Base-by-base conservation (phyloP, 2,888 invertebrate genomes). In the Athetis lepigone region DNA sequence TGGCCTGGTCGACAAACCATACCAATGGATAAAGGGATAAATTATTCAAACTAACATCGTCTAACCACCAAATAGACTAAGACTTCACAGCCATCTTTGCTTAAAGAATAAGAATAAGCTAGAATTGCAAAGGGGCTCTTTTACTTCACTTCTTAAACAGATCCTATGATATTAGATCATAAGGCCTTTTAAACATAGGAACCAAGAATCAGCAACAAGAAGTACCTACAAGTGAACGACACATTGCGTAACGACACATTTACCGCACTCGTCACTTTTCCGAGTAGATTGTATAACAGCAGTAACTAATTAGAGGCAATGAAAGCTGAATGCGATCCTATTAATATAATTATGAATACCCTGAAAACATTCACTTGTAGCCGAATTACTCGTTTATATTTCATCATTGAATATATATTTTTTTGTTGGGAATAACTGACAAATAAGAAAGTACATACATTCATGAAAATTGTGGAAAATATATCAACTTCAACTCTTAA, bases 321-420 rank as follows among this genome's bases (percentile, higher is more conserved):
- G 66, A 67, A 71, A 74, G 71, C 65, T 70, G 66, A 63, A 61
- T 63, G 18, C 42, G 52, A 69, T 77, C 60, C 58, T 47, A 77
- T 67, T 77, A 70, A n/a, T n/a, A n/a, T n/a, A n/a, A 77, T 76
- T 77, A 79, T 55, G 70, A 70, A 61, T 74, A 50, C 64, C 57
- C 75, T 69, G 69, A 61, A 66, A 74, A 67, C 77, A 58, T 78
- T 71, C 64, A 77, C 77, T 61, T 43, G 21, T 46, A 29, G 39
- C 65, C 58, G 62, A 70, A 66, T 65, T 71, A 58, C n/a, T n/a
- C n/a, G n/a, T n/a, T n/a, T 59, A 56, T 55, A 69, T 79, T 80
- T 75, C 72, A 25, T 70, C 77, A 75, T 50, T 65, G 78, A 78
- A 79, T 77, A 80, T 46, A 75, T 80, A 79, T 18, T 58, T 63